These are phyloP conservation scores for Solen grandis DNA, from an alignment of 1,140 invertebrate genomes.

Conservation along the genomic window DNA sequence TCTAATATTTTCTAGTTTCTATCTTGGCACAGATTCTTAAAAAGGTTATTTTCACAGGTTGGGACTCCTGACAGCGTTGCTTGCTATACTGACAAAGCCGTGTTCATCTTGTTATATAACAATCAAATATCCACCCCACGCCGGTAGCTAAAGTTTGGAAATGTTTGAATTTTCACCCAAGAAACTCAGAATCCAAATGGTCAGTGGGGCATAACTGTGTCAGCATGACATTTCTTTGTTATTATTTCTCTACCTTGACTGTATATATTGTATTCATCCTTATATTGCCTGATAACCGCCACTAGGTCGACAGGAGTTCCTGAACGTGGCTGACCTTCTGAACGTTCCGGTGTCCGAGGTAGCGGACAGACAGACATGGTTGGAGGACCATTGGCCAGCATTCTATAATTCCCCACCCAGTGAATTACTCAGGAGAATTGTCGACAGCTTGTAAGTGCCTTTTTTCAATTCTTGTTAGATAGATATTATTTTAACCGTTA, in stretches of 20 bases:
- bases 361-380: conserved; percentile 23
- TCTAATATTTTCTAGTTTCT: too few species aligned
- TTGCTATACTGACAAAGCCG: too few species aligned
- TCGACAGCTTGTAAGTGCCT: conserved; percentile 36
- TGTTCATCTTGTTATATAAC: too few species aligned
- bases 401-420: conserved; percentile 8
- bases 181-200: too few species aligned
- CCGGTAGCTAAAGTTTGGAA: too few species aligned
- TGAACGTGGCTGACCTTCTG: conserved; percentile 38
- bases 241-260: neutral
- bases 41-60: too few species aligned
- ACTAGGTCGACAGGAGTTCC: conserved; percentile 36
- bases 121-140: too few species aligned
- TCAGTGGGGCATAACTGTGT: neutral
- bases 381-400: conserved; percentile 6
- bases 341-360: conserved; percentile 44
- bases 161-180: too few species aligned
- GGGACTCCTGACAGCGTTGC: too few species aligned
- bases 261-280: neutral
- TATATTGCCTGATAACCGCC: neutral
- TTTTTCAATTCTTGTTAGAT: neutral
- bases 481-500: neutral
- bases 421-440: conserved; percentile 7
- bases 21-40: too few species aligned
- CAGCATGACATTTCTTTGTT: neutral